Base-by-base conservation (phyloP, 2,797 vertebrate genomes). In the Coluber constrictor region DNA sequence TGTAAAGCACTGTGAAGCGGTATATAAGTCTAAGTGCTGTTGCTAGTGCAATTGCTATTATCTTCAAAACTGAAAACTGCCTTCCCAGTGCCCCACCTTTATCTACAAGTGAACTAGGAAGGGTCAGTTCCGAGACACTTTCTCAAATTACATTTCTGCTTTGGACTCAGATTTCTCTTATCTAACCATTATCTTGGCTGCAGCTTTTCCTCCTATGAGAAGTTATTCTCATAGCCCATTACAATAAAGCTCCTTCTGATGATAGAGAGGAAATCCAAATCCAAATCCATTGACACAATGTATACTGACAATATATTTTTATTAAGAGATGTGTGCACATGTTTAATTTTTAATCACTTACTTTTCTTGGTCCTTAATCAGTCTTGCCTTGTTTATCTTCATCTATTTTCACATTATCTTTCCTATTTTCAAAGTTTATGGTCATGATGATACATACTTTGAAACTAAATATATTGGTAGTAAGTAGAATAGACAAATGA, bases 281-380 rank as follows among this genome's bases (percentile, higher is more conserved):
- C 29, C 63, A 70, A 32, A 18, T 15, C 66, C n/a, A 32, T 32
- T 32, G 5, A 70, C 15, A 32, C 66, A 70, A 37, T 74, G n/a
- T 18, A 74, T 37, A 32, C 66, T 74, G 5, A 74, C 66, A 74
- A 37, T 74, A 8, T 74, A 18, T 18, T 18, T 70, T 6, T 70
- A 70, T 9, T 54, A 54, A 54, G 51, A 54, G 9, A 54, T 10
- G 51, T 54, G 37, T 5, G 0, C 0, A 3, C 74, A 87, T 0
- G 2, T 88, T 86, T 93, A 3, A 86, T 89, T 90, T 74, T 63
- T 18, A 94, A 37, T 90, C 29, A 87, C 94, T 86, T n/a, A 93
- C 55, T n/a, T 57, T 4, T 88, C 20, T 70, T 90, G 47, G 92
- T 59, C 32, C 55, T 87, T 87, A 92, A 0, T 5, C 92, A 87